Conservation (phyloP, 2,888 invertebrate species). For the Acholoe squamosa region DNA sequence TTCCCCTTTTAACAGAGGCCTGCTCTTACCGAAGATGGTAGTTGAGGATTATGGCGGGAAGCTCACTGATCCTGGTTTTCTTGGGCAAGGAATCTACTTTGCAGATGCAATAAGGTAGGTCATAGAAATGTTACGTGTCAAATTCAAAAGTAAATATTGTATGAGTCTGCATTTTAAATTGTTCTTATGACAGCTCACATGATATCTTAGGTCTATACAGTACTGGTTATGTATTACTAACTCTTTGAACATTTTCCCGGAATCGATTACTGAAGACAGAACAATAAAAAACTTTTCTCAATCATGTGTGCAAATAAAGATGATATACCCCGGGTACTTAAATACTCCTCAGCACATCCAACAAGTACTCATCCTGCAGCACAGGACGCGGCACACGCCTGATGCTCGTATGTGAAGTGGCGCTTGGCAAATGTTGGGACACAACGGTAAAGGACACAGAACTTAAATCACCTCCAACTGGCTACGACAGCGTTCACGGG, state of each 20-base stretch:
- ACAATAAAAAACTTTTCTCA: too few relatives aligned
- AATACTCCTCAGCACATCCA: constrained; percentile 72
- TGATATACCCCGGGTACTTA: too few relatives aligned
- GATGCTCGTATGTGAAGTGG: constrained; percentile 79
- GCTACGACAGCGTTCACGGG: constrained; percentile 81
- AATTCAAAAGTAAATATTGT: too few relatives aligned
- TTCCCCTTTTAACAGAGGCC: constrained; percentile 75
- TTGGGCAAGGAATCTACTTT: constrained; percentile 82
- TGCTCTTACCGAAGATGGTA: constrained; percentile 80
- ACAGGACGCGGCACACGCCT: constrained; percentile 76
- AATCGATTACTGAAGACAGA: too few relatives aligned
- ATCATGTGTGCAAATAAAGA: too few relatives aligned
- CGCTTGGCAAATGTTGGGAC: constrained; percentile 77
- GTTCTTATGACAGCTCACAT: too few relatives aligned
- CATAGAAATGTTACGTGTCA: too few relatives aligned
- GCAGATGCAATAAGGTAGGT: constrained; percentile 78
- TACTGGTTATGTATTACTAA: too few relatives aligned
- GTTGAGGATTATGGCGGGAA: constrained; percentile 81
- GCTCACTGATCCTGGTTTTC: constrained; percentile 79
- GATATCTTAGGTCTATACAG: too few relatives aligned
- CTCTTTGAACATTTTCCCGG: too few relatives aligned
- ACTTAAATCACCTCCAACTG: constrained; percentile 78
- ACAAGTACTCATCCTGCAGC: constrained; percentile 76
- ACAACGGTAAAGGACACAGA: constrained; percentile 67
- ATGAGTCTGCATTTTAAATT: too few relatives aligned